phyloP scores from a whole-genome alignment of 1,140 invertebrate genomes.

The Planococcus citri region DNA sequence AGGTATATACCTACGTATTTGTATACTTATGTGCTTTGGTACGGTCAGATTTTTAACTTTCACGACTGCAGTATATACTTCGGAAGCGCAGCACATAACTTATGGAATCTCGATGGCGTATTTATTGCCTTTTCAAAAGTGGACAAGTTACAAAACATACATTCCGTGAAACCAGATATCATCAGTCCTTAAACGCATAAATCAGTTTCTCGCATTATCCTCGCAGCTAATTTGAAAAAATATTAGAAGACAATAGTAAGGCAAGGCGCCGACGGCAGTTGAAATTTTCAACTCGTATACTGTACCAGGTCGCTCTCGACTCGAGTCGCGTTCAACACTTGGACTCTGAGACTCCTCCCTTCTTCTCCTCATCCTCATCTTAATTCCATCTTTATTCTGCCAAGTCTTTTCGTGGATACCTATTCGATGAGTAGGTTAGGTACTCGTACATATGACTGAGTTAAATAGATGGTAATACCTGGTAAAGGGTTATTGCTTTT shows the following conservation, averaged over 20 bases:
- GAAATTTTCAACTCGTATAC: background rate
- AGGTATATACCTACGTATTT: no score
- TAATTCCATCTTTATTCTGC: no score
- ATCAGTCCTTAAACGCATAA: constrained; percentile 16
- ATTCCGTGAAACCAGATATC: constrained; percentile 20
- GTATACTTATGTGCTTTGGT: no score
- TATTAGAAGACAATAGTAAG: background rate
- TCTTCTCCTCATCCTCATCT: no score
- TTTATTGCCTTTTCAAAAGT: constrained; percentile 15
- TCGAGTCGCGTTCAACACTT: no score
- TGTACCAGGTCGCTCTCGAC: no score
- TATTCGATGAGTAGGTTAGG: no score
- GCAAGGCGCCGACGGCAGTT: background rate
- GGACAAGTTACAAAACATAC: constrained; percentile 19
- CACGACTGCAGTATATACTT: constrained; percentile 10
- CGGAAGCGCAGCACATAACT: constrained; percentile 14
- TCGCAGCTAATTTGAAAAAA: constrained; percentile 1
- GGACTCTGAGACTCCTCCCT: no score
- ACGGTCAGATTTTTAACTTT: background rate
- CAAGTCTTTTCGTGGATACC: no score
- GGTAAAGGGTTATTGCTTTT: no score
- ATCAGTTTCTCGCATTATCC: constrained; percentile 15
- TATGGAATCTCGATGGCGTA: constrained; percentile 17
- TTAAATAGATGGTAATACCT: no score
- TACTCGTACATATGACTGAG: no score